phyloP scores from a whole-genome alignment of 2,113 vertebrate genomes.

The Podarcis raffonei region DNA sequence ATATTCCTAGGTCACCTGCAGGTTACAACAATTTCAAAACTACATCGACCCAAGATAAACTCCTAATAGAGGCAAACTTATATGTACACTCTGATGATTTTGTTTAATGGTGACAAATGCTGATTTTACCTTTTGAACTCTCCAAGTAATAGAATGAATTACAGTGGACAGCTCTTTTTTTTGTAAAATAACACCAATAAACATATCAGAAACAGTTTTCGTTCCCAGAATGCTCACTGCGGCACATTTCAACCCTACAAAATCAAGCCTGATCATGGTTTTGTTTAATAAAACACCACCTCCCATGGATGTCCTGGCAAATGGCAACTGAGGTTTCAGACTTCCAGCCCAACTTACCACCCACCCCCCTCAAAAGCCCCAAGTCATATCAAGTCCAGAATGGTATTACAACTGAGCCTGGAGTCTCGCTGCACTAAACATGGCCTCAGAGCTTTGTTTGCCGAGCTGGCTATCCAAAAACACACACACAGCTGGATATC shows the following conservation, averaged over 20 bases:
- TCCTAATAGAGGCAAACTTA: background rate
- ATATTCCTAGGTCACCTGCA: background rate
- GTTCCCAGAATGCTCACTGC: slow-evolving; percentile 7
- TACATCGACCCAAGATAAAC: background rate
- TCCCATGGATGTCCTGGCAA: background rate
- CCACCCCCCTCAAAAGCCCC: background rate
- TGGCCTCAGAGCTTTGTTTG: slow-evolving; percentile 11
- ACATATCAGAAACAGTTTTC: slow-evolving; percentile 25
- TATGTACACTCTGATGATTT: background rate
- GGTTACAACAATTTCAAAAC: background rate
- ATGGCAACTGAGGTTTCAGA: background rate
- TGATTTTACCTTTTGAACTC: slow-evolving; percentile 14
- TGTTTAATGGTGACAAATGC: background rate
- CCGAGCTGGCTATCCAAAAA: slow-evolving; percentile 47
- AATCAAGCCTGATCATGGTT: background rate
- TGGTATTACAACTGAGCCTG: slow-evolving; percentile 18
- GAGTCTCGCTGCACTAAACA: slow-evolving; percentile 11
- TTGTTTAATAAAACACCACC: background rate
- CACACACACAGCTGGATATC: slow-evolving; percentile 53
- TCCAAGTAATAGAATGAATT: background rate
- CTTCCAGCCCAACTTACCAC: slow-evolving; percentile 10
- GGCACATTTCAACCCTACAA: background rate
- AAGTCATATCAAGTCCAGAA: background rate
- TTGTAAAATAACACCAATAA: slow-evolving; percentile 6
- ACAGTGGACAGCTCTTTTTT: background rate